Base-by-base conservation (phyloP, 2,888 invertebrate genomes). In the Ochlodes sylvanus region DNA sequence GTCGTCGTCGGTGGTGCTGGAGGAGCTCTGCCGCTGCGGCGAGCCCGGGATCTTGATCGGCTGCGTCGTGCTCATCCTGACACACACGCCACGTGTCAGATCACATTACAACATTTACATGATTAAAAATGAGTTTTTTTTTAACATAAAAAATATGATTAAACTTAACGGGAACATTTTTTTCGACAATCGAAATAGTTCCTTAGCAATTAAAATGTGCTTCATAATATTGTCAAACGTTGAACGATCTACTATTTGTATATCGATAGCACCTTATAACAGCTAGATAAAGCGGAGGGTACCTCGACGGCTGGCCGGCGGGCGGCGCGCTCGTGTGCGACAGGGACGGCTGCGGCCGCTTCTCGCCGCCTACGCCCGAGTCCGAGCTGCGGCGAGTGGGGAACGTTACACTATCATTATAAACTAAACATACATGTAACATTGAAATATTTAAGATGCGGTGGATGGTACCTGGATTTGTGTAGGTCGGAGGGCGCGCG, bases 11-110 rank as follows among this genome's bases (percentile, higher is more conserved):
- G 85, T 80, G 72, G 89, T 80, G 81, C 84, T 83, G 77, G 90
- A 82, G 34, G 89, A 83, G 81, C 88, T 88, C 81, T 89, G 90
- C 0, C 91, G 87, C 85, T 90, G 92, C 77, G 93, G 91, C 54
- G 94, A 90, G 71, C 94, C 94, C 12, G 95, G 95, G 83, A 95
- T 95, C 85, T 95, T 95, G 84, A 95, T 95, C 55, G 95, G 95
- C 75, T 94, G 94, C 66, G 95, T 95, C 66, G 95, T 95, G 76
- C 90, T 78, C 77, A 68, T 84, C 76, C 94, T 79, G 72, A 50
- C 32, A 34, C 15, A 57, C 21, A 66, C 72, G 67, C 52, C n/a
- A 66, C 63, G 9, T 69, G 9, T 2, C 42, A 63, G 55, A 19
- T 68, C n/a, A 69, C 41, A 44, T 10, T 14, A 14, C 38, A 38